Base-by-base conservation (phyloP, 2,888 invertebrate genomes). In the Sphaeridia pumilis region DNA sequence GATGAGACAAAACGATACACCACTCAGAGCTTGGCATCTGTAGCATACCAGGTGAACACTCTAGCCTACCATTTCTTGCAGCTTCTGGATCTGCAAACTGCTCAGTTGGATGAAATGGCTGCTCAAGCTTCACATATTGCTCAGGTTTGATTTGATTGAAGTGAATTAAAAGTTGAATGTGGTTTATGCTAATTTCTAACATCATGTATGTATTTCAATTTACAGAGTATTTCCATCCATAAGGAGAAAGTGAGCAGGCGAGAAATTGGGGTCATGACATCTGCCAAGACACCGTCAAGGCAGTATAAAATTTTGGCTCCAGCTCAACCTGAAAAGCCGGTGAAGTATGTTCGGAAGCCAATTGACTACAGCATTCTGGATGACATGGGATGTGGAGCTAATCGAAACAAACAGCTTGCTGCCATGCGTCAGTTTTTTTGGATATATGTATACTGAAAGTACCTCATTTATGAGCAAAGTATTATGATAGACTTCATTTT, bases 1-100 rank as follows among this genome's bases (percentile, higher is more conserved):
- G 94, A 97, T 70, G 94, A 95, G 70, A 98, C 98, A 0, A 97
- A 97, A 72, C 93, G 93, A 71, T 97, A 92, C 69, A 95, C 97
- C 1, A 94, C 97, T 0, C 97, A 98, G 70, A 94, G 95, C 0
- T 73, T 98, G 67, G 98, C 98, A 14, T 94, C 94, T 73, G 97
- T 98, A 12, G 98, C 98, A 1, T 98, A 97, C 73, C 97, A 98
- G 73, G 95, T 98, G 65, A 97, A 98, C 70, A 95, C 93, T 3
- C 74, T 99, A 60, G 95, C 97, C 1, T 93, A 87, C 69, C 95
- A 95, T 73, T 90, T 98, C 69, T 78, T 97, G 55, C 93, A 95
- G 71, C 75, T 98, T 66, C 71, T 98, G 49, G 95, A 97, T 66
- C 74, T 97, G 52, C 97, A 98, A 73, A 84, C 88, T 0, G 83